phyloP scores from a whole-genome alignment of 1,140 invertebrate species.

The Goniozus legneri region DNA sequence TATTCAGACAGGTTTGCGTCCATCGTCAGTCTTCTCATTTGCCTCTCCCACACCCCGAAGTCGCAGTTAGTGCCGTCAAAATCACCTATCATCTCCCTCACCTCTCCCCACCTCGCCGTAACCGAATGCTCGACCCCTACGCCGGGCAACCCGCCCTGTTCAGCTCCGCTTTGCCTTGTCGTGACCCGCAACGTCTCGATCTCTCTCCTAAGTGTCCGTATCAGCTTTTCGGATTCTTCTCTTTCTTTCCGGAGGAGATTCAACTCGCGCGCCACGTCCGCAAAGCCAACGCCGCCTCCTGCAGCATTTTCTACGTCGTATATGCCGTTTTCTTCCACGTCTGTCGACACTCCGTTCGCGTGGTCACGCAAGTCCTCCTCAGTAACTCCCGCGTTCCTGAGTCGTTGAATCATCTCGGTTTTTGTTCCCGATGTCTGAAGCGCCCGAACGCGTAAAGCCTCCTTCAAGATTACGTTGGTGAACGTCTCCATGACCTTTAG shows the following conservation, averaged over 20 bases:
- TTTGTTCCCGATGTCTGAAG: slow-evolving; percentile 12
- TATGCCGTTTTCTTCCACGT: too few species aligned
- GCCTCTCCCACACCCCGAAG: slow-evolving; percentile 10
- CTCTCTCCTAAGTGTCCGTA: neutral
- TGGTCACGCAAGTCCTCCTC: too few species aligned
- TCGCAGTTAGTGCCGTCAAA: slow-evolving; percentile 8
- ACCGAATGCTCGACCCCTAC: neutral
- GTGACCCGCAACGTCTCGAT: neutral
- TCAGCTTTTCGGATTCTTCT: neutral
- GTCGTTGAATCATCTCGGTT: slow-evolving; percentile 11
- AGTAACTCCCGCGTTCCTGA: too few species aligned
- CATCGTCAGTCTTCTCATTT: slow-evolving; percentile 6
- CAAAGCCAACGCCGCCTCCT: too few species aligned
- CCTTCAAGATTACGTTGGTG: too few species aligned
- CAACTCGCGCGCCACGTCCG: too few species aligned
- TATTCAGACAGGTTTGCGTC: slow-evolving; percentile 10
- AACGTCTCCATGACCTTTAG: too few species aligned
- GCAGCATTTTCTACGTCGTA: too few species aligned
- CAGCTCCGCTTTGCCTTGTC: too few species aligned
- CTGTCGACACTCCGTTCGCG: too few species aligned
- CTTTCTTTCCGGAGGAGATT: neutral
- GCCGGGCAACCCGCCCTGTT: too few species aligned
- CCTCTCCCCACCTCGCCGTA: neutral
- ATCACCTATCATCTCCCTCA: slow-evolving; percentile 14
- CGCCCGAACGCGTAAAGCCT: neutral